Evolutionary conservation across 2,888 invertebrate species (phyloP).

Genomic region (Dromius quadrimaculatus): DNA sequence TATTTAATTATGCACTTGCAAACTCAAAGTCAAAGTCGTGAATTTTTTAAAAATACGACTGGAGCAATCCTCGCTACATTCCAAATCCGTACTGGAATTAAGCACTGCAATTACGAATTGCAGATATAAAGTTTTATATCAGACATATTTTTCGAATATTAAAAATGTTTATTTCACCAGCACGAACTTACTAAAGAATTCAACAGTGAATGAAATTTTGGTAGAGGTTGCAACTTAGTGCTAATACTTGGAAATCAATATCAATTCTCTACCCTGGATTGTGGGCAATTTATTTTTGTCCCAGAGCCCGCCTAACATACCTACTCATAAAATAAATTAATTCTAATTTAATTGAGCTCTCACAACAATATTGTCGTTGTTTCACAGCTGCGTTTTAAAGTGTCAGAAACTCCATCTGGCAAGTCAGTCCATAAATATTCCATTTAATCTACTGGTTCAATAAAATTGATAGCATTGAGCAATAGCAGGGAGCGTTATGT

Average conservation of each 20-base stretch:
- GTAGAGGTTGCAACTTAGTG: no score
- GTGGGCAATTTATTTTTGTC: no score
- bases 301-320: no score
- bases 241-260: no score
- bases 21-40: conserved; percentile 31
- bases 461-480: conserved; percentile 23
- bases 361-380: no score
- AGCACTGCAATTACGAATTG: conserved; percentile 16
- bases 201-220: conserved; percentile 12
- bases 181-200: neutral
- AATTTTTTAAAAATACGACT: conserved; percentile 33
- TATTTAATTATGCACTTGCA: conserved; percentile 44
- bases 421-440: conserved; percentile 21
- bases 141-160: conserved; percentile 12
- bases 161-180: neutral
- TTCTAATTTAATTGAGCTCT: no score
- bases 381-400: conserved; percentile 24
- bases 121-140: conserved; percentile 18
- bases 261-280: no score
- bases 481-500: conserved; percentile 18
- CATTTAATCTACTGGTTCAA: conserved; percentile 27
- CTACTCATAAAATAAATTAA: no score
- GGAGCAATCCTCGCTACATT: conserved; percentile 20
- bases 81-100: conserved; percentile 21
- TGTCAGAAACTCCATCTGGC: conserved; percentile 16